Percentiles rank a stretch among this genome's conserved stretches.
These are phyloP conservation scores for Oscheius sp. DNA, from an alignment of 2,888 invertebrate genomes.

Conservation along the genomic window DNA sequence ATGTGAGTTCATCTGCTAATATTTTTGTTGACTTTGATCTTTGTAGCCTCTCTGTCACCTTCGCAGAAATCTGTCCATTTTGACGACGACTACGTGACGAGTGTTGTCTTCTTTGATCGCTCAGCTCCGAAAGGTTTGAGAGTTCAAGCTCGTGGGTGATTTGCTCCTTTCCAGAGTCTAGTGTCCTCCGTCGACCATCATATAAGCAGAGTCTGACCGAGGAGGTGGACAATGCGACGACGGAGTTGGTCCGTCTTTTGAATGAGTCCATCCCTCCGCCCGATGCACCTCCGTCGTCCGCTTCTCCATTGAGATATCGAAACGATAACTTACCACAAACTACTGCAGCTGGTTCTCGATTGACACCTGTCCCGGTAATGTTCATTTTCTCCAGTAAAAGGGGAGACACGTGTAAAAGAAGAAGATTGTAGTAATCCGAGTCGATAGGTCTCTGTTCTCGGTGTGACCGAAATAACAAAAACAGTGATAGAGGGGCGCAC, in stretches of 20 bases:
- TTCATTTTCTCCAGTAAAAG: not conserved
- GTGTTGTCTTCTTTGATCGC: no score
- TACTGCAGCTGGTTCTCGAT: not conserved
- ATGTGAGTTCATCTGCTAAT: not conserved
- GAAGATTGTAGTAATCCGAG: not conserved
- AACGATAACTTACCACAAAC: not conserved
- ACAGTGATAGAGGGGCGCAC: constrained; percentile 6
- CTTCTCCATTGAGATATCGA: not conserved
- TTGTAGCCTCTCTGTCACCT: constrained; percentile 14
- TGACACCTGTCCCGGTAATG: constrained; percentile 25
- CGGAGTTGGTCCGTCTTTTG: not conserved
- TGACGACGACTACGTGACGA: not conserved
- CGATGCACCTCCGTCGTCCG: not conserved
- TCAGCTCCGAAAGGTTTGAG: no score
- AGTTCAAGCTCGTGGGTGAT: no score
- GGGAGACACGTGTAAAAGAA: not conserved
- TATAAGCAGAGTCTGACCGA: not conserved
- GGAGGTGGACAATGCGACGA: not conserved
- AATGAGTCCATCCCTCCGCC: constrained; percentile 4
- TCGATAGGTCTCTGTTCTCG: not conserved
- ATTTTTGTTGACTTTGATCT: not conserved
- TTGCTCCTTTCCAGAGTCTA: no score
- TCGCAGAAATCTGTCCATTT: constrained; percentile 6
- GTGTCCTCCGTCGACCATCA: not conserved
- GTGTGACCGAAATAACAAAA: constrained; percentile 24